Percentiles rank a stretch among this genome's conserved stretches.
These are phyloP conservation scores for Diabrotica balteata DNA, from an alignment of 2,888 invertebrate genomes.

Conservation along the genomic window DNA sequence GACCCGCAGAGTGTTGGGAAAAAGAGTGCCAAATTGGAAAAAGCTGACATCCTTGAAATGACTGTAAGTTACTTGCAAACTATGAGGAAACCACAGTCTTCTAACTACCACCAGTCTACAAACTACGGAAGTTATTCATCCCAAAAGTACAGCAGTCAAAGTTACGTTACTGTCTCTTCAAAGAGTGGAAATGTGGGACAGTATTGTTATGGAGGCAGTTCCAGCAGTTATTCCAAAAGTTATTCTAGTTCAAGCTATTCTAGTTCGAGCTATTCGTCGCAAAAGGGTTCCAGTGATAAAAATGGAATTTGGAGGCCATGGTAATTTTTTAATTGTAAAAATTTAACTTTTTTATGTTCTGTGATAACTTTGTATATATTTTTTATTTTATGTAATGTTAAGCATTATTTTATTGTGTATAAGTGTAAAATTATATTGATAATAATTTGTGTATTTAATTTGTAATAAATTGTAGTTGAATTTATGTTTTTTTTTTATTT, in stretches of 20 bases:
- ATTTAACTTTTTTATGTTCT: too few species aligned
- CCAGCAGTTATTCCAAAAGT: conserved; percentile 11
- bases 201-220: conserved; percentile 23
- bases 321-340: conserved; percentile 9
- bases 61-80: conserved; percentile 60
- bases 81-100: conserved; percentile 11
- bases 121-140: conserved; percentile 13
- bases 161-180: conserved; percentile 16
- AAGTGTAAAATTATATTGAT: too few species aligned
- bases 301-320: conserved; percentile 29
- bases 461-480: too few species aligned
- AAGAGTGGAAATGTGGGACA: conserved; percentile 21
- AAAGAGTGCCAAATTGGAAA: conserved; percentile 42
- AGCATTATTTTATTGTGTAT: too few species aligned
- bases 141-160: conserved; percentile 20
- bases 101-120: conserved; percentile 17
- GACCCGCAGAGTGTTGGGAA: conserved; percentile 38
- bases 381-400: too few species aligned
- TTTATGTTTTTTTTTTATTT: too few species aligned
- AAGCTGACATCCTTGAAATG: conserved; percentile 46
- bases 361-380: too few species aligned
- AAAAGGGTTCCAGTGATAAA: conserved; percentile 11
- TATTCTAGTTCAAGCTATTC: not conserved
- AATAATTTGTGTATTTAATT: too few species aligned
- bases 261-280: not conserved